These are phyloP conservation scores for Cirrhinus mrigala DNA, from an alignment of 2,797 vertebrate species.

Conservation along the genomic window DNA sequence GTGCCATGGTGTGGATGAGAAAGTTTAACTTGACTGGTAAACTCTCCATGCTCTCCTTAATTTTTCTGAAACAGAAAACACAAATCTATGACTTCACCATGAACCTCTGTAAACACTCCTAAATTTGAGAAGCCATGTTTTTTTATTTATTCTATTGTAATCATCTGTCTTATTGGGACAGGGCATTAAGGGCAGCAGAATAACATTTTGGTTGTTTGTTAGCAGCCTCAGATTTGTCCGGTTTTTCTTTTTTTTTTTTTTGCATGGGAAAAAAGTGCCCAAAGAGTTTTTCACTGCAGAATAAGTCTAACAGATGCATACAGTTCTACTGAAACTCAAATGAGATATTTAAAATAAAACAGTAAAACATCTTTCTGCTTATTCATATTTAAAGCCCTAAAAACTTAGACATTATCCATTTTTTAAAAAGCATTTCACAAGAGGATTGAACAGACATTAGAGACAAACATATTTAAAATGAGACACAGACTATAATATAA, in stretches of 20 bases:
- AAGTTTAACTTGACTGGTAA: constrained; percentile 89
- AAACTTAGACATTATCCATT: background rate
- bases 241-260: background rate
- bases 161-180: background rate
- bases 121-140: background rate
- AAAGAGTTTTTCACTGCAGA: background rate
- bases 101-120: background rate
- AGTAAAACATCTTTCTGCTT: background rate
- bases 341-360: background rate
- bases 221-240: background rate
- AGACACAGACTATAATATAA: background rate
- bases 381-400: background rate
- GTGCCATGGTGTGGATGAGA: constrained; percentile 82
- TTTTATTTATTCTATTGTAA: background rate
- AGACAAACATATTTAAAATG: background rate
- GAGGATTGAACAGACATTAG: background rate
- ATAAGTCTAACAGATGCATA: background rate
- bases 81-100: background rate
- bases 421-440: background rate
- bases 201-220: background rate
- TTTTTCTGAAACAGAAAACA: constrained; percentile 78
- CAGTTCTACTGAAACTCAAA: background rate
- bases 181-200: background rate
- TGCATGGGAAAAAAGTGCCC: background rate
- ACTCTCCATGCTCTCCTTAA: constrained; percentile 87